Percentiles rank a stretch among this genome's conserved stretches.
Evolutionary conservation across 2,888 invertebrate species (phyloP).

Genomic region (Protonemura montana): DNA sequence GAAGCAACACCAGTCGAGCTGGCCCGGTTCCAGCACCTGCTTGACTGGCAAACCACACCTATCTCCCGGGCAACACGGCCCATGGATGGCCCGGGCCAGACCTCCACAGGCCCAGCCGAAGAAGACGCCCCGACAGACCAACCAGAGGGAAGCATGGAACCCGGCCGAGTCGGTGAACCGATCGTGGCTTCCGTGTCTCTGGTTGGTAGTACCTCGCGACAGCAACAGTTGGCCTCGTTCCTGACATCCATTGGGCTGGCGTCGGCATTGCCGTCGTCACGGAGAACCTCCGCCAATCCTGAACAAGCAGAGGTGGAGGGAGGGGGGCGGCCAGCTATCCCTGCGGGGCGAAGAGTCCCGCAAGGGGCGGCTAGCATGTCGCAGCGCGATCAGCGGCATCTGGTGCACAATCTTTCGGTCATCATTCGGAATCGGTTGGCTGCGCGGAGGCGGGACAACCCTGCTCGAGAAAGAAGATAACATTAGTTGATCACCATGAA

Average conservation of each 20-base stretch:
- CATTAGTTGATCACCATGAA: background rate
- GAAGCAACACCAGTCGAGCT: slow-evolving; percentile 64
- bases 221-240: slow-evolving; percentile 45
- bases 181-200: slow-evolving; percentile 42
- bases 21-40: slow-evolving; percentile 58
- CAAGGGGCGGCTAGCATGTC: background rate
- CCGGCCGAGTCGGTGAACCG: slow-evolving; percentile 14
- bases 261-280: background rate
- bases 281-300: background rate
- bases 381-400: slow-evolving; percentile 34
- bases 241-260: slow-evolving; percentile 45
- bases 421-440: slow-evolving; percentile 43
- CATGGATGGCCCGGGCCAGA: slow-evolving; percentile 58
- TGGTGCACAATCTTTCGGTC: slow-evolving; percentile 44
- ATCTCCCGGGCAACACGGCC: slow-evolving; percentile 57
- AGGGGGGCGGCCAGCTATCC: background rate
- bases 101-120: slow-evolving; percentile 51
- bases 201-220: slow-evolving; percentile 24
- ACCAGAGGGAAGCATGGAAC: background rate
- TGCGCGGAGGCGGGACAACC: slow-evolving; percentile 13
- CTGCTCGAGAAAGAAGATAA: slow-evolving; percentile 17
- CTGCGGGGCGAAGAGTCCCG: background rate
- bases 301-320: background rate
- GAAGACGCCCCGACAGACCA: background rate
- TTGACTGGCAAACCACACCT: background rate